Conservation (phyloP, 2,888 invertebrate species). For the Noctua janthe region DNA sequence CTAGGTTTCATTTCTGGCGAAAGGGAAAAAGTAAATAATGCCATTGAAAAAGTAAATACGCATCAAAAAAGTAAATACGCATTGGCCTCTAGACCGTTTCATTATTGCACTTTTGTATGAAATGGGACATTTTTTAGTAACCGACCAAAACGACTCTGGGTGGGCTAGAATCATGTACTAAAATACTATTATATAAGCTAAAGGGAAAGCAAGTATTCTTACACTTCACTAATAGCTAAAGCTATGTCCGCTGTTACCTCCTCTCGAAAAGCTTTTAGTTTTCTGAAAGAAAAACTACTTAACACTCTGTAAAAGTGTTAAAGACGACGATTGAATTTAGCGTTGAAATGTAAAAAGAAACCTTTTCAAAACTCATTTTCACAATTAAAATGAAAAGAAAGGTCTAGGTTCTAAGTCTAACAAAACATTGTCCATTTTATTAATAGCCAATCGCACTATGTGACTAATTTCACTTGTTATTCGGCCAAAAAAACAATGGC, state of each 20-base stretch:
- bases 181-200: background rate
- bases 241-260: background rate
- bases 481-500: background rate
- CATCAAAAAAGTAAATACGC: too few species aligned
- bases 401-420: background rate
- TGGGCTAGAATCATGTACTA: background rate
- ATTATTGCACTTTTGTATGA: too few species aligned
- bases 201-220: background rate
- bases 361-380: background rate
- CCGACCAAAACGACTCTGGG: too few species aligned
- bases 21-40: too few species aligned
- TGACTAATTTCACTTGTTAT: constrained; percentile 2
- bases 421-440: constrained; percentile 3
- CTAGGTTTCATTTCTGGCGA: too few species aligned
- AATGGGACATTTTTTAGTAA: too few species aligned
- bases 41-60: too few species aligned
- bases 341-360: background rate
- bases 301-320: background rate
- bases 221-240: constrained; percentile 7
- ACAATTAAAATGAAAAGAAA: background rate
- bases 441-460: background rate
- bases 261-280: constrained; percentile 48
- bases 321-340: constrained; percentile 12
- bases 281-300: constrained; percentile 39
- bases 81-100: too few species aligned